Evolutionary conservation across 23 tunicate genomes (phyloP), one percentile per base, ranked within the genome.

Genomic region (Halocynthia roretzi): DNA sequence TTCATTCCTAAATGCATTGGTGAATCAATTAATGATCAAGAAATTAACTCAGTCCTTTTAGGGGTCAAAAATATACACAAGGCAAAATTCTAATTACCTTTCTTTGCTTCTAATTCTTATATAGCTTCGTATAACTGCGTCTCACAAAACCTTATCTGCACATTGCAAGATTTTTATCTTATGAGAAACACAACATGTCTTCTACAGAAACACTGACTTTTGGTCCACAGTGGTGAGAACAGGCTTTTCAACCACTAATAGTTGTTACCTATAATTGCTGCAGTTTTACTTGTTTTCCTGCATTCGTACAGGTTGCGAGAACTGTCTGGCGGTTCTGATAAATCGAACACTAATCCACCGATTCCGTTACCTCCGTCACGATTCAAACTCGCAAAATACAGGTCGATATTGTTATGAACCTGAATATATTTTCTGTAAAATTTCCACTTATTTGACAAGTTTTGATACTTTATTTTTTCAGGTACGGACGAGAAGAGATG

Each of bases 401-500:
- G 96, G 96, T 89, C 50, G 61, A 61, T 5, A 12, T 17, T 21
- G 2, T 18, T 40, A 50, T 5, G 63, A 15, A n/a, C n/a, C 63
- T 4, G 15, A 58, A 58, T 58, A 58, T 4, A 14, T 58, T 58
- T 58, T 58, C 17, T 14, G 63, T 58, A 58, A 58, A 14, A 58
- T 15, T 58, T 58, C 4, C 63, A 58, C 17, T 14, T 4, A 14
- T 58, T 58, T 58, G n/a, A 58, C n/a, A 58, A 58, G 17, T 14
- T 58, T 4, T 58, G 4, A 14, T 58, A 1, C 5, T 4, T 2
- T 67, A 15, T 17, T 23, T 71, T 74, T 53, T 15, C 7, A 90
- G 96, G 17, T 90, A 90, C 77, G 96, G 96, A 18, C 82, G 96
- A 17, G 96, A 90, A 54, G 96, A 90, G 71, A 90, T 90, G 96